Percentiles rank a stretch among this genome's conserved stretches.
Evolutionary conservation across 2,888 invertebrate genomes (phyloP).

Genomic region (Sarcophaga carnaria): DNA sequence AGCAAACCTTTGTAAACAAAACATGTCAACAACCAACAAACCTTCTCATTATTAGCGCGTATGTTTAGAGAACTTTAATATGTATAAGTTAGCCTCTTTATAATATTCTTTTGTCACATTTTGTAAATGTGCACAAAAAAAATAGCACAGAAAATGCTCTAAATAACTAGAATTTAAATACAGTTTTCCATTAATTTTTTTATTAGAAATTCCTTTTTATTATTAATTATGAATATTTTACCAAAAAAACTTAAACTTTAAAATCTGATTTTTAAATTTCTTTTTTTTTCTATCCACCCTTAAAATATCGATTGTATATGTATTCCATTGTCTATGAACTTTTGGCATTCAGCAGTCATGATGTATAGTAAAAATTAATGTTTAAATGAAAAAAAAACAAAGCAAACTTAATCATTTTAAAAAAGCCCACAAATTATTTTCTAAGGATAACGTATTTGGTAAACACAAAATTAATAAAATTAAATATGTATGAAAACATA

Average conservation of each 20-base stretch:
- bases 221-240: constrained; percentile 29
- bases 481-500: constrained; percentile 28
- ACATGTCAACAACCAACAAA: constrained; percentile 14
- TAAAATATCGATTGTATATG: constrained; percentile 9
- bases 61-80: constrained; percentile 30
- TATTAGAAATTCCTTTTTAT: constrained; percentile 23
- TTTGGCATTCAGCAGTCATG: constrained; percentile 34
- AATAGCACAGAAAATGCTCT: neutral
- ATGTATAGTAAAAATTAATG: constrained; percentile 49
- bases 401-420: neutral
- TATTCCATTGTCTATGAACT: constrained; percentile 28
- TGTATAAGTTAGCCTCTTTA: neutral
- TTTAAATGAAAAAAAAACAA: neutral
- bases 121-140: constrained; percentile 50
- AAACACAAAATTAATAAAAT: constrained; percentile 29
- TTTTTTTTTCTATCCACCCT: neutral
- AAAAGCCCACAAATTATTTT: constrained; percentile 38
- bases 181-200: constrained; percentile 33
- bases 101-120: constrained; percentile 40
- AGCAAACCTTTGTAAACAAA: constrained; percentile 36
- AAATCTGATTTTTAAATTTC: neutral
- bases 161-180: constrained; percentile 7
- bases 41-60: constrained; percentile 49
- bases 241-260: neutral
- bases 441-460: constrained; percentile 46